Percentiles rank a stretch among this genome's conserved stretches.
These are phyloP conservation scores for Balearica regulorum DNA, from an alignment of 2,797 vertebrate genomes.

Conservation along the genomic window DNA sequence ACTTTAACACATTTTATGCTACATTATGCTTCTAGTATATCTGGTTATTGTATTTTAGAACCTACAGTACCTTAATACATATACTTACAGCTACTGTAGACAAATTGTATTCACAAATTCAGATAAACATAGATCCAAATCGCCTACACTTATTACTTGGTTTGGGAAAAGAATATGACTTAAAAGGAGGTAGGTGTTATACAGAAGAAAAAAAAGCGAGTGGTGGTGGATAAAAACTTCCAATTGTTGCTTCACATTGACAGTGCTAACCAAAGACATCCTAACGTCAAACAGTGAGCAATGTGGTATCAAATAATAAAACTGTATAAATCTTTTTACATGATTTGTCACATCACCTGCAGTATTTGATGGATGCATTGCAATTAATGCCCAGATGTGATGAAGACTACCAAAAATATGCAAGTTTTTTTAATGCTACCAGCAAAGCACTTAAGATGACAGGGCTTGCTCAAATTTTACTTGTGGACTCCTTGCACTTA, in stretches of 20 bases:
- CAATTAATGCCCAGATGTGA: background rate
- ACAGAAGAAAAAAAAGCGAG: background rate
- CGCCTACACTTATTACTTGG: background rate
- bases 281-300: background rate
- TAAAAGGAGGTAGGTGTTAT: background rate
- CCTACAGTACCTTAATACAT: background rate
- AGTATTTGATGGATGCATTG: background rate
- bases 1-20: background rate
- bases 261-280: background rate
- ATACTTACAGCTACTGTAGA: background rate
- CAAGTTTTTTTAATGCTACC: background rate
- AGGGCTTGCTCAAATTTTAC: background rate
- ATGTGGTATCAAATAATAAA: background rate
- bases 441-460: background rate
- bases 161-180: background rate
- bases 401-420: background rate
- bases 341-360: background rate
- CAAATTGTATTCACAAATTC: background rate
- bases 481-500: background rate
- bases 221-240: background rate
- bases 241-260: background rate
- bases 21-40: background rate
- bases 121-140: background rate
- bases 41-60: background rate
- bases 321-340: background rate